phyloP scores from a whole-genome alignment of 2,888 invertebrate genomes.

The Melanostoma scalare region DNA sequence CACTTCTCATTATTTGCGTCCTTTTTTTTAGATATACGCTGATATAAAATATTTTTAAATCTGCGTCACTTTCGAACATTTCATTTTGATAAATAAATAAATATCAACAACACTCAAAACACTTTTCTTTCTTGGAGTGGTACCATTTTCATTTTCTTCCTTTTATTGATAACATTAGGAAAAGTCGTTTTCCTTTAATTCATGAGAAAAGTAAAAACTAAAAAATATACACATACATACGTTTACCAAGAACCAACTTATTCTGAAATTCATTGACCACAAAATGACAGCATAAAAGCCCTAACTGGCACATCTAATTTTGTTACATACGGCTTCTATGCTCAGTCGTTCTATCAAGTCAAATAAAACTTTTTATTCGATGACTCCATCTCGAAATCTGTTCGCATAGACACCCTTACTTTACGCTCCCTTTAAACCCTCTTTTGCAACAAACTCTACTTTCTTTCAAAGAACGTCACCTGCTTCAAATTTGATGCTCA shows the following conservation, averaged over 20 bases:
- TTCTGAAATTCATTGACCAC: slow-evolving; percentile 9
- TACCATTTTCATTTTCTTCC: no score
- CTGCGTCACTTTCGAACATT: no score
- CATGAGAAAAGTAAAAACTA: not conserved
- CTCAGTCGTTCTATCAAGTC: slow-evolving; percentile 13
- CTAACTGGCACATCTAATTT: slow-evolving; percentile 7
- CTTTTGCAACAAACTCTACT: slow-evolving; percentile 31
- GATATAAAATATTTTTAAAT: no score
- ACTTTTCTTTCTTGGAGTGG: no score
- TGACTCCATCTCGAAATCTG: slow-evolving; percentile 23
- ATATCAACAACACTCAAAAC: no score
- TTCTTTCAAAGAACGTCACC: slow-evolving; percentile 34
- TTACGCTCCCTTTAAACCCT: not conserved
- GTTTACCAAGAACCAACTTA: not conserved
- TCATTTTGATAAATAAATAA: no score
- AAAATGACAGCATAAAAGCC: slow-evolving; percentile 38
- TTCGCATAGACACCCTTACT: not conserved
- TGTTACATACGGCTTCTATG: slow-evolving; percentile 26
- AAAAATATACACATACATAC: no score
- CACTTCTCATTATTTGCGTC: no score
- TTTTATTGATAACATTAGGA: no score
- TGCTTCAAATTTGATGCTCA: slow-evolving; percentile 51
- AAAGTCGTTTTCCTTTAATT: not conserved
- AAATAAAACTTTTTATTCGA: slow-evolving; percentile 38
- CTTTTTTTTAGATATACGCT: no score